Evolutionary conservation across 2,797 vertebrate species (phyloP), one percentile per base, ranked within the genome.

Genomic region (Pampus argenteus): DNA sequence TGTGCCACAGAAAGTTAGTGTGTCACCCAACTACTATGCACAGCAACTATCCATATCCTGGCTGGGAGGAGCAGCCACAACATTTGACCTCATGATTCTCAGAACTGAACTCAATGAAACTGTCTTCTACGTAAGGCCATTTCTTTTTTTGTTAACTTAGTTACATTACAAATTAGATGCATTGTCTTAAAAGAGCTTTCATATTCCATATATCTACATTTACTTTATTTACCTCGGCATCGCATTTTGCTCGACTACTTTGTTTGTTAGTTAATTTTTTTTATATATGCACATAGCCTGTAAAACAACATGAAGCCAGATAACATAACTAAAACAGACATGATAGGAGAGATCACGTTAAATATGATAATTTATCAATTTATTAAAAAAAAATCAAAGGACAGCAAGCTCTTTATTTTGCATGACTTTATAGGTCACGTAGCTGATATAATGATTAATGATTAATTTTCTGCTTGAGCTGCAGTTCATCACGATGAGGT

Each of bases 81-180:
- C 82, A 7, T 94, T 94, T 71, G 94, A 95, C 79, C 54, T 95
- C 48, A 74, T 93, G 73, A 92, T 95, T 67, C 85, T 90, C 18
- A 88, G 91, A 81, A 93, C 91, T 22, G 94, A 95, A 72, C 47
- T 93, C 36, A 92, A 89, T 78, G 74, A 90, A 67, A 91, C 81
- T 0, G 83, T 92, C 56, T 87, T 94, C 61, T 90, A 91, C 2
- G 95, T 95, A 86, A 93, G 94, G 52, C 9, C n/a, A 18, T 57
- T 67, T 71, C 0, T 49, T n/a, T 55, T 29, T 36, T 13, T 61
- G 6, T 36, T 28, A 1, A 20, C 26, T 68, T 38, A 52, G 2
- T 54, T 26, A 6, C 47, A 9, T 57, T 44, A 36, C 5, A 48
- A 44, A 5, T 57, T 23, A 17, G 3, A 13, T 29, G 22, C 2